phyloP scores from a whole-genome alignment of 2,113 vertebrate species.

The Pterophyllum scalare region DNA sequence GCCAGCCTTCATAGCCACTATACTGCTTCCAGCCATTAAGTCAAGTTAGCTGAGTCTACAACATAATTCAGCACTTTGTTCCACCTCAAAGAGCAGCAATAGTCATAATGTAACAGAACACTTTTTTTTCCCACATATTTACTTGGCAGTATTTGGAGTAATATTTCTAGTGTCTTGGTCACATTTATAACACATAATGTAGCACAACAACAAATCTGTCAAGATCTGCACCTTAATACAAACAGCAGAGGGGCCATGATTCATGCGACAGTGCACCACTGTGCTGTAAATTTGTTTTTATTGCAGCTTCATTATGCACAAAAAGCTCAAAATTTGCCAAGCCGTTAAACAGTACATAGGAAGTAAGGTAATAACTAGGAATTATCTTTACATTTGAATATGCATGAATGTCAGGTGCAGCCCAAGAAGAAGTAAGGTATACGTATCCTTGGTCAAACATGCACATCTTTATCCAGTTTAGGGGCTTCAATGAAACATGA shows the following conservation, averaged over 20 bases:
- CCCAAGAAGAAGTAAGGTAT: not conserved
- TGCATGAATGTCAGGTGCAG: not conserved
- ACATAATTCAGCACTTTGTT: not conserved
- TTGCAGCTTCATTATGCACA: constrained; percentile 8
- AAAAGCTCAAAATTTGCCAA: not conserved
- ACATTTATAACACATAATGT: constrained; percentile 20
- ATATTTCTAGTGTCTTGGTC: constrained; percentile 3
- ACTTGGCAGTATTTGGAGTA: not conserved
- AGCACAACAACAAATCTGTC: constrained; percentile 15
- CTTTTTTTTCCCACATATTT: not conserved
- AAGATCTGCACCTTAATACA: constrained; percentile 8
- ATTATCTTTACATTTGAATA: not conserved
- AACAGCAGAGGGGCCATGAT: constrained; percentile 26
- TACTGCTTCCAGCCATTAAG: not conserved
- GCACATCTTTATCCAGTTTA: not conserved
- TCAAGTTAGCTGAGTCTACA: not conserved
- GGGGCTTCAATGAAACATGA: not conserved
- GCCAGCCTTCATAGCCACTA: constrained; percentile 2
- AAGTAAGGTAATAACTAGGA: not conserved
- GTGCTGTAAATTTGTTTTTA: constrained; percentile 20
- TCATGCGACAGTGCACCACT: not conserved
- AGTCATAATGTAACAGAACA: not conserved
- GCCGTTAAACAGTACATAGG: not conserved
- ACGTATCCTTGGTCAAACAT: too few relatives aligned
- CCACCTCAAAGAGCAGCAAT: not conserved